Percentiles rank a stretch among this genome's conserved stretches.
Evolutionary conservation across 2,113 vertebrate genomes (phyloP).

Genomic region (Rhinolophus sinicus): DNA sequence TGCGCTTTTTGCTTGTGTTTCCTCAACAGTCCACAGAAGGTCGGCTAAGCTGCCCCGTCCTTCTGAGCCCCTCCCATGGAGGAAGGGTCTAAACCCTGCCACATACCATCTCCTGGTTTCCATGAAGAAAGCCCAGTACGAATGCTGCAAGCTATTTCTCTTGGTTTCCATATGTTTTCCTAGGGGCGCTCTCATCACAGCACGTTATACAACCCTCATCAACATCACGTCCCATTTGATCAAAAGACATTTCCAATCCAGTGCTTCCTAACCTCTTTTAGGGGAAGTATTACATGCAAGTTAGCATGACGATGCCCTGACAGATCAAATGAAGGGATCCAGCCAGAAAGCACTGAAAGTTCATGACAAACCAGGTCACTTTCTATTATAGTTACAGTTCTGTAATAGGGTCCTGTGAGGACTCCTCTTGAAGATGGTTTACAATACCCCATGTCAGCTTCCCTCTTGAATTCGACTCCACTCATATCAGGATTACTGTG

Average conservation of each 20-base stretch:
- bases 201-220: slow-evolving; percentile 49
- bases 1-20: not conserved
- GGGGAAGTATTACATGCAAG: slow-evolving; percentile 56
- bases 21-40: not conserved
- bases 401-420: slow-evolving; percentile 20
- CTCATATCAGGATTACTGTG: not conserved
- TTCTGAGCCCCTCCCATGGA: not conserved
- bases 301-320: slow-evolving; percentile 64
- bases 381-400: slow-evolving; percentile 53
- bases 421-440: slow-evolving; percentile 10
- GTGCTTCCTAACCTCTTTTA: slow-evolving; percentile 56
- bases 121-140: not conserved
- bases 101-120: not conserved
- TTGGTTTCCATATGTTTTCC: slow-evolving; percentile 71
- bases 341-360: slow-evolving; percentile 36
- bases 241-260: slow-evolving; percentile 71
- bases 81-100: slow-evolving; percentile 51
- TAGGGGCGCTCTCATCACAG: slow-evolving; percentile 59
- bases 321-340: slow-evolving; percentile 67
- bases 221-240: slow-evolving; percentile 64
- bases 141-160: not conserved
- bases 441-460: not conserved
- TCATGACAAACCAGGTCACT: slow-evolving; percentile 73
- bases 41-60: not conserved
- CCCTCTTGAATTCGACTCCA: not conserved